Evolutionary conservation across 2,797 vertebrate genomes (phyloP).

Genomic region (Natrix natrix): DNA sequence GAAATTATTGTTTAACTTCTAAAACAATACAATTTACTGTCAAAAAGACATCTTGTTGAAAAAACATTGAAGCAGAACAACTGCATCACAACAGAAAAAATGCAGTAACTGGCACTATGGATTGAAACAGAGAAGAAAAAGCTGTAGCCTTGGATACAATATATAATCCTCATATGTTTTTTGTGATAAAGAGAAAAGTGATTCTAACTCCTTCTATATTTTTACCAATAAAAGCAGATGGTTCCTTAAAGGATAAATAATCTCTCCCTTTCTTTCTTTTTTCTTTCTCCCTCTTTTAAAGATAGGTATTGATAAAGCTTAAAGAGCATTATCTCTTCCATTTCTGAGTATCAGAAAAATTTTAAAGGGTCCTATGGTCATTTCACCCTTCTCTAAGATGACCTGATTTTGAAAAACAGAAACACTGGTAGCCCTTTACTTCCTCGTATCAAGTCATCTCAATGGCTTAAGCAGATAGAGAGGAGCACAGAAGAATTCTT

Average conservation of each 20-base stretch:
- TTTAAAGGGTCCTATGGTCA: not conserved
- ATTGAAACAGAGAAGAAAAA: not conserved
- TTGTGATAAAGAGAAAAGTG: not conserved
- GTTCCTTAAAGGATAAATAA: not conserved
- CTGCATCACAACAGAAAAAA: not conserved
- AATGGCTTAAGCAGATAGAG: not conserved
- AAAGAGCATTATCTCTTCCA: not conserved
- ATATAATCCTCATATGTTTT: not conserved
- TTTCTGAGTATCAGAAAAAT: not conserved
- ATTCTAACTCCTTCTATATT: not conserved
- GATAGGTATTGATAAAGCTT: not conserved
- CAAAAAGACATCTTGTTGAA: conserved; percentile 4
- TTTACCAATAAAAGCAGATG: not conserved
- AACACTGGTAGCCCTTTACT: not conserved
- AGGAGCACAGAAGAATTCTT: not conserved
- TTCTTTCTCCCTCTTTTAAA: not conserved
- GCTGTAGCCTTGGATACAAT: not conserved
- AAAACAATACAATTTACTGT: not conserved
- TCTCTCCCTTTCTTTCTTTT: no score
- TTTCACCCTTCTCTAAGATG: not conserved
- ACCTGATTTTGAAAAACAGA: not conserved
- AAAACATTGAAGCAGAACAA: not conserved
- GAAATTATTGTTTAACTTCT: not conserved
- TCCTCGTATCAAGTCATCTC: not conserved
- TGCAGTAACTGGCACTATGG: not conserved